A percentile compares a stretch with the other conserved stretches of the same genome.
These are phyloP conservation scores for Uloborus plumipes DNA, from an alignment of 2,888 invertebrate genomes.

Conservation along the genomic window DNA sequence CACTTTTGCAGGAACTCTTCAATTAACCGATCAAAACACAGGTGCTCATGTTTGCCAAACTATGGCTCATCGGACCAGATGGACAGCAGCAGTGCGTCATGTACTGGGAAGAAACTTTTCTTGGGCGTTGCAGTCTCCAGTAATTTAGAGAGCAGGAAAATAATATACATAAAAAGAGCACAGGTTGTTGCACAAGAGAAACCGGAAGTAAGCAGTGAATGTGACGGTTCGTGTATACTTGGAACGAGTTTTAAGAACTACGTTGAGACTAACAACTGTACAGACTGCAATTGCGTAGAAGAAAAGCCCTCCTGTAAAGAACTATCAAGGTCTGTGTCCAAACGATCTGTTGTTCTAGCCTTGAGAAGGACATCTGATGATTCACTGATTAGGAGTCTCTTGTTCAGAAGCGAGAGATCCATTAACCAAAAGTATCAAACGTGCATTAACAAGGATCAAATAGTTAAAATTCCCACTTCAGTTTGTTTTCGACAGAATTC, in stretches of 20 bases:
- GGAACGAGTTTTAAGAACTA: too few relatives aligned
- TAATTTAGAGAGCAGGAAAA: not conserved
- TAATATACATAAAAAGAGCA: slow-evolving; percentile 19
- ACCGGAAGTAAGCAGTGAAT: not conserved
- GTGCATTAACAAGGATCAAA: slow-evolving; percentile 13
- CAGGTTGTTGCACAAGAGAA: not conserved
- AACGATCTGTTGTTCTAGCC: not conserved
- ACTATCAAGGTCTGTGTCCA: not conserved
- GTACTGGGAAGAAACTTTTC: slow-evolving; percentile 25
- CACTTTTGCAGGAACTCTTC: slow-evolving; percentile 38
- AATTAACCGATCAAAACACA: not conserved
- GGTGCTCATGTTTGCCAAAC: slow-evolving; percentile 30
- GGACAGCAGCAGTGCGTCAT: slow-evolving; percentile 21
- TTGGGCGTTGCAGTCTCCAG: not conserved
- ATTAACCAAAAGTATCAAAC: slow-evolving; percentile 49
- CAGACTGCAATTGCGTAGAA: too few relatives aligned
- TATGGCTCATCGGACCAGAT: not conserved
- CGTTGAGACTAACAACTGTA: too few relatives aligned
- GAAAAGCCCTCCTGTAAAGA: not conserved
- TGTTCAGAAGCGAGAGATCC: slow-evolving; percentile 45
- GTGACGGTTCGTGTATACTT: not conserved
- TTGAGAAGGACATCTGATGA: not conserved
- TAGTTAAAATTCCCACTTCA: slow-evolving; percentile 20
- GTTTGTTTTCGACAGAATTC: not conserved
- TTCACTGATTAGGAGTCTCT: slow-evolving; percentile 9